Percentiles rank a stretch among this genome's conserved stretches.
These are phyloP conservation scores for Drosophila birchii DNA, from an alignment of 2,888 invertebrate species.

Conservation along the genomic window DNA sequence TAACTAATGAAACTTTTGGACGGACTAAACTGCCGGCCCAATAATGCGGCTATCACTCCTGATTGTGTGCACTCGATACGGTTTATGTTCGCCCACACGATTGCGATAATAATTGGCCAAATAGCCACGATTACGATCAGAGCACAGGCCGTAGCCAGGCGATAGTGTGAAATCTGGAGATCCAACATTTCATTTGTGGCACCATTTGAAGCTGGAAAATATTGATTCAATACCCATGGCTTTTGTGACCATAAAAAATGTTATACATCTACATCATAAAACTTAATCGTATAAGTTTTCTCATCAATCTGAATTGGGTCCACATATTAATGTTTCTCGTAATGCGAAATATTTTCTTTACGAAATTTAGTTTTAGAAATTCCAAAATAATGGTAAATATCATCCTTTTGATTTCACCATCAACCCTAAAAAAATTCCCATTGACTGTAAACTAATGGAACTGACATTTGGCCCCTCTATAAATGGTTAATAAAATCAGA, in stretches of 20 bases:
- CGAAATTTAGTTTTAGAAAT: too few species aligned
- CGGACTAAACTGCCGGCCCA: conserved; percentile 22
- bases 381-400: neutral
- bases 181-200: neutral
- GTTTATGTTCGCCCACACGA: conserved; percentile 45
- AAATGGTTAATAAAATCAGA: conserved; percentile 23
- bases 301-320: neutral
- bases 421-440: conserved; percentile 7
- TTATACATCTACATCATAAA: neutral
- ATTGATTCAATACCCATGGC: neutral
- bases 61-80: conserved; percentile 53
- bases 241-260: neutral
- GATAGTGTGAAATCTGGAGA: conserved; percentile 14
- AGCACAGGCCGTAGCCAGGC: neutral
- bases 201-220: neutral
- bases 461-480: conserved; percentile 5
- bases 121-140: conserved; percentile 21
- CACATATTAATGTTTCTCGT: neutral
- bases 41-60: conserved; percentile 28
- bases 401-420: neutral
- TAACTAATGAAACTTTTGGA: conserved; percentile 28
- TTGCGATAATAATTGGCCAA: conserved; percentile 40
- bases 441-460: conserved; percentile 7
- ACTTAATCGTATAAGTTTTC: neutral
- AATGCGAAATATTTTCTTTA: neutral